Evolutionary conservation across 2,113 vertebrate genomes (phyloP).

Genomic region (Osmerus eperlanus): DNA sequence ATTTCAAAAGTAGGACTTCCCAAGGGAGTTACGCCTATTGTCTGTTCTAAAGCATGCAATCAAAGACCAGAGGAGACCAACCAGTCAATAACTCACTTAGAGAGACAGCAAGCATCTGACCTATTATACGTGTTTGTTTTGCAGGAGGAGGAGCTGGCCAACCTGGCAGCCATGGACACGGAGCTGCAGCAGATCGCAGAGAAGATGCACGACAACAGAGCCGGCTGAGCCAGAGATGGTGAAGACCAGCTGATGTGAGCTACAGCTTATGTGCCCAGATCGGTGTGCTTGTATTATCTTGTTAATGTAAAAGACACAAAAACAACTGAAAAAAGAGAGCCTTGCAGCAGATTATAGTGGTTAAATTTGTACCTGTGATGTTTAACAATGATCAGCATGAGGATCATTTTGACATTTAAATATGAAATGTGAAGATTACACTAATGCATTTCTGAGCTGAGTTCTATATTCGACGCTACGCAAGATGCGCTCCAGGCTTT

Average conservation of each 20-base stretch:
- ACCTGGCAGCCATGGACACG: slow-evolving; percentile 85
- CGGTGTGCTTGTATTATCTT: slow-evolving; percentile 34
- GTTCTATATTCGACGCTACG: slow-evolving; percentile 9
- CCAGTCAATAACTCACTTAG: no score
- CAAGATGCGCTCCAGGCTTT: slow-evolving; percentile 23
- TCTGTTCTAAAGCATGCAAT: no score
- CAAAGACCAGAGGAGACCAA: no score
- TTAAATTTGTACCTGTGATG: slow-evolving; percentile 61
- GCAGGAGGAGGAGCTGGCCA: slow-evolving; percentile 84
- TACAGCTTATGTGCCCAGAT: slow-evolving; percentile 23
- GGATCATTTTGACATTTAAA: slow-evolving; percentile 61
- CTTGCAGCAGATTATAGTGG: slow-evolving; percentile 40
- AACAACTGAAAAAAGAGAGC: slow-evolving; percentile 14
- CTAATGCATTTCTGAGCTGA: slow-evolving; percentile 14
- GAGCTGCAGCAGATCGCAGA: slow-evolving; percentile 87
- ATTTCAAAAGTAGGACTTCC: no score
- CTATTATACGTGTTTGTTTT: not conserved
- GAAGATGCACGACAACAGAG: slow-evolving; percentile 76
- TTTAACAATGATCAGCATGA: slow-evolving; percentile 76
- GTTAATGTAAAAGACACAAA: slow-evolving; percentile 12
- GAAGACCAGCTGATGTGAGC: slow-evolving; percentile 31
- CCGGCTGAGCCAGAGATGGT: slow-evolving; percentile 49
- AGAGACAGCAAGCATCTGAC: no score
- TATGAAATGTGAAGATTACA: slow-evolving; percentile 49
- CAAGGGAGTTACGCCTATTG: no score